Conservation (phyloP, 2,797 vertebrate genomes). For the Platalea minor region DNA sequence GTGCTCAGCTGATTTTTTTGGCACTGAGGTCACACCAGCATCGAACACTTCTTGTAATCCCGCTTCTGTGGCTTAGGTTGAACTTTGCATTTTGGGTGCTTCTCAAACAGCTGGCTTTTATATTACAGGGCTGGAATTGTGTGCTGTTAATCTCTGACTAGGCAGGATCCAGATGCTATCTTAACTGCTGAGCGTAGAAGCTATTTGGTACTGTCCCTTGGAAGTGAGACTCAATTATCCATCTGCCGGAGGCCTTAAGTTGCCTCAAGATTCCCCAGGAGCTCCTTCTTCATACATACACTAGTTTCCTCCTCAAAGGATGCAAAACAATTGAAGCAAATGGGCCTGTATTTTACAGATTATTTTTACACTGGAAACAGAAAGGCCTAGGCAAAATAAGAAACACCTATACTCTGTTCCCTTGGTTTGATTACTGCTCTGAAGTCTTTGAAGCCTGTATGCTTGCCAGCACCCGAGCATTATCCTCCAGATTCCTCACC, state of each 20-base stretch:
- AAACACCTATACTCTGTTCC: not conserved
- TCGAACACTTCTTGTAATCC: fast-evolving
- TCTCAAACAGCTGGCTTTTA: not conserved
- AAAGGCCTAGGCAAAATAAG: not conserved
- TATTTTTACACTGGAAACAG: not conserved
- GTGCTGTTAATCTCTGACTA: not conserved
- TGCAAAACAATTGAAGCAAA: not conserved
- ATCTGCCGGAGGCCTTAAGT: not conserved
- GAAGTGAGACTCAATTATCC: not conserved
- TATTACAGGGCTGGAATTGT: not conserved
- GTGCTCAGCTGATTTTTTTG: not conserved
- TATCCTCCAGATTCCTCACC: not conserved
- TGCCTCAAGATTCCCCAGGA: not conserved
- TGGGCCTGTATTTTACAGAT: not conserved
- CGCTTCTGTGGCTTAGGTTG: not conserved
- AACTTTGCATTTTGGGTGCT: not conserved
- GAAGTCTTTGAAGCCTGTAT: not conserved
- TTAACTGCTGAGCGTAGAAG: not conserved
- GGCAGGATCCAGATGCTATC: not conserved
- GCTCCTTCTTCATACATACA: not conserved
- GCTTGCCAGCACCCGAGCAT: not conserved
- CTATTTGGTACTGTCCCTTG: not conserved
- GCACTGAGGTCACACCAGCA: not conserved
- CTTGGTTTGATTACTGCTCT: not conserved
- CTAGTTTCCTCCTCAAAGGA: not conserved